These are phyloP conservation scores for Zaprionus ghesquierei DNA, from an alignment of 1,140 invertebrate species.

Conservation along the genomic window DNA sequence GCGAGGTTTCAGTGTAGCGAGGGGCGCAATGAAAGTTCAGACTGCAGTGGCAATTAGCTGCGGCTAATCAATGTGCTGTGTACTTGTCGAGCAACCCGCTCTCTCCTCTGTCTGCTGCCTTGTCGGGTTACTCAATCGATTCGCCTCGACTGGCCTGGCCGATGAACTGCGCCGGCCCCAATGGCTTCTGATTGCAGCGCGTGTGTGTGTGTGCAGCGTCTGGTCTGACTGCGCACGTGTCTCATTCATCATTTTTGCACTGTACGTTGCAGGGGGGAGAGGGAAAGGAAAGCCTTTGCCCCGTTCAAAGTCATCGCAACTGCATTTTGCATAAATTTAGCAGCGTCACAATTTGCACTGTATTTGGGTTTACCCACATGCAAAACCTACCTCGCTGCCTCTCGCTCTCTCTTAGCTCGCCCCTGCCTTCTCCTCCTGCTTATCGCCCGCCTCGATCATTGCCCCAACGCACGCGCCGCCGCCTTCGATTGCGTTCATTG, in stretches of 20 bases:
- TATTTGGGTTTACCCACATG: background rate
- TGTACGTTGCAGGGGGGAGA: background rate
- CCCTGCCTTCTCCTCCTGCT: background rate
- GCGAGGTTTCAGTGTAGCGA: constrained; percentile 28
- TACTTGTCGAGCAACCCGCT: background rate
- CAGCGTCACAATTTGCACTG: background rate
- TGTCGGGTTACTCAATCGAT: constrained; percentile 40
- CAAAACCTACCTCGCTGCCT: no score
- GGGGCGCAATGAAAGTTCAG: constrained; percentile 31
- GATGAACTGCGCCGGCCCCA: constrained; percentile 44
- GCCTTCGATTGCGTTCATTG: constrained; percentile 61
- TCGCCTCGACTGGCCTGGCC: constrained; percentile 25
- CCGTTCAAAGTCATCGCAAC: constrained; percentile 26
- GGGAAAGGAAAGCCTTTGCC: background rate
- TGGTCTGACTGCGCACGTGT: constrained; percentile 30
- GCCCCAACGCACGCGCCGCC: constrained; percentile 31
- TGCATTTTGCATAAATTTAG: constrained; percentile 32
- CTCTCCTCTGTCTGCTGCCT: background rate
- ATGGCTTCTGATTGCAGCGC: constrained; percentile 39
- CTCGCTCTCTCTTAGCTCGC: background rate
- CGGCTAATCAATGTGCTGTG: constrained; percentile 25
- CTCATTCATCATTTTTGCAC: constrained; percentile 37
- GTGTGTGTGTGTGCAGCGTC: background rate
- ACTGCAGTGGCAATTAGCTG: constrained; percentile 30
- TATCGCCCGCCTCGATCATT: constrained; percentile 28